Evolutionary conservation across 2,888 invertebrate species (phyloP), one percentile per base, ranked within the genome.

Genomic region (Volucella inanis): DNA sequence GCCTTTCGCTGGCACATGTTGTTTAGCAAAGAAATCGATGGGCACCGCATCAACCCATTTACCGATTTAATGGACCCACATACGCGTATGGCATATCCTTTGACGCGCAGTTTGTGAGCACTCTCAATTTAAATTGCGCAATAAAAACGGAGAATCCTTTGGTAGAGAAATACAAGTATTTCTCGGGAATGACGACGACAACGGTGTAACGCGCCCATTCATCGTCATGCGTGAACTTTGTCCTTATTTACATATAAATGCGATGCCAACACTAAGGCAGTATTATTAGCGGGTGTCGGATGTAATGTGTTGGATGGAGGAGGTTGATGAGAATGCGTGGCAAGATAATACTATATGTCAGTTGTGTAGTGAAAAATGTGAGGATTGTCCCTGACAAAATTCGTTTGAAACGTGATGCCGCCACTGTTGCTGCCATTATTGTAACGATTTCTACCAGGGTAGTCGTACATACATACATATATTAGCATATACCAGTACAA

Each of bases 201-300:
- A 12, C 59, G 54, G 55, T 55, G 77, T 68, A 80, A 65, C 67
- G 55, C 62, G 55, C 65, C 67, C 85, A 80, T 85, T 67, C 54
- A 64, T 72, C 61, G 71, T 70, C 61, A 45, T 55, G 50, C 64
- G 71, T 85, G 81, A 80, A 76, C 71, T 85, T 65, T 38, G 71
- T 85, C 57, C 81, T 81, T 81, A 77, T 85, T 85, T 85, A 76
- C 85, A 85, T 85, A 81, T 64, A 85, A 85, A 85, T 81, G 67
- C 67, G 4, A 31, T 6, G 4, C 6, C 31, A 31, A 31, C 31
- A 6, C 31, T 31, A 31, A 6, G 6, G 31, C 31, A 31, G 31
- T 6, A 31, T 6, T 31, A 31, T 6, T 31, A 31, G 31, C 1
- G 31, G 31, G 31, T 31, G 31, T 31, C 31, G 31, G 4, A 6